Conservation (phyloP, 2,797 vertebrate genomes). For the Pangasius macronema region DNA sequence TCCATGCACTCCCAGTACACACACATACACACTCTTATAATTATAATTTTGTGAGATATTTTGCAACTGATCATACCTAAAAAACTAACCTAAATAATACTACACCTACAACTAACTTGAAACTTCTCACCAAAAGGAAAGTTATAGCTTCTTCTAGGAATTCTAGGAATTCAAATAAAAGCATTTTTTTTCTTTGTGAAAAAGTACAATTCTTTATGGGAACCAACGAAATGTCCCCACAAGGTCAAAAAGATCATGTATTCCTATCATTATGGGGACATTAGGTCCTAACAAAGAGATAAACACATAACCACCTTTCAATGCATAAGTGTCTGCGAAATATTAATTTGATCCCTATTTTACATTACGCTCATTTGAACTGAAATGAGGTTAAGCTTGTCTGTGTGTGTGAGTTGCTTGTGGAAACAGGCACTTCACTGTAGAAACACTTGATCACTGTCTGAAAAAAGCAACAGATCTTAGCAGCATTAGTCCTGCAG, state of each 20-base stretch:
- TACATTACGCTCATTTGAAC: not conserved
- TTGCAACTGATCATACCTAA: not conserved
- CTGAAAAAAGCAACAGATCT: conserved; percentile 66
- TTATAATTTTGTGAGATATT: not conserved
- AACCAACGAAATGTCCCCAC: not conserved
- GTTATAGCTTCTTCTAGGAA: not conserved
- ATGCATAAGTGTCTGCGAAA: not conserved
- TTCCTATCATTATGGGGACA: not conserved
- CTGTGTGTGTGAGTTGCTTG: conserved; percentile 42
- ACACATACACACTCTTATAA: conserved; percentile 8
- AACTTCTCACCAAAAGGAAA: not conserved
- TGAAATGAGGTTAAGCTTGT: not conserved
- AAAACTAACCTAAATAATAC: not conserved
- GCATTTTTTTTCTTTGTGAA: not conserved
- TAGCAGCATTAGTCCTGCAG: conserved; percentile 58
- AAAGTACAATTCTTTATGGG: not conserved
- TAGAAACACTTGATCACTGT: conserved; percentile 61
- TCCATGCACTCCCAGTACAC: conserved; percentile 12
- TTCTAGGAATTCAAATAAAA: not conserved
- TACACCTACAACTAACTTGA: not conserved
- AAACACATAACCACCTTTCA: not conserved
- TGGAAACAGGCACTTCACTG: conserved; percentile 50
- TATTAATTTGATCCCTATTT: not conserved
- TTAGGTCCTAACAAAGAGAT: not conserved
- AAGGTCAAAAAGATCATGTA: not conserved